These are phyloP conservation scores for Tiliacea aurago DNA, from an alignment of 2,888 invertebrate species.

Conservation along the genomic window DNA sequence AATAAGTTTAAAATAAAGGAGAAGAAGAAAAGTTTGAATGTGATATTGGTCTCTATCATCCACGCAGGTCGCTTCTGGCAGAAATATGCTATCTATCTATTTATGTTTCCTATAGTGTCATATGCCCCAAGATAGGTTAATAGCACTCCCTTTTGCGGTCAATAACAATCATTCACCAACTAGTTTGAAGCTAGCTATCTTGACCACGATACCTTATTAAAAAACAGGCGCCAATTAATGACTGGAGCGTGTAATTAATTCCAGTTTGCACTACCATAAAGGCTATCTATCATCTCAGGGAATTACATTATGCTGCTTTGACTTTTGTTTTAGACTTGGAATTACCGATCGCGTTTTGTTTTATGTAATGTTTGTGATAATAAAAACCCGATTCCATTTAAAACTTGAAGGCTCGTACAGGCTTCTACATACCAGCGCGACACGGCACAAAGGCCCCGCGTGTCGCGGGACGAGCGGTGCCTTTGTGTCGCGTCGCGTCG, in stretches of 20 bases:
- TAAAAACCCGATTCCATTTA: background rate
- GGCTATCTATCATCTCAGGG: constrained; percentile 42
- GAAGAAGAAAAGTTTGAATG: background rate
- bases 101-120: background rate
- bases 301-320: constrained; percentile 7
- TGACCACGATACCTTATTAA: constrained; percentile 43
- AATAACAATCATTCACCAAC: too few relatives aligned
- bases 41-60: background rate
- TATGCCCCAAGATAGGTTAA: constrained; percentile 15
- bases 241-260: constrained; percentile 45
- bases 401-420: too few relatives aligned
- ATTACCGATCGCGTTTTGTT: constrained; percentile 27
- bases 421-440: too few relatives aligned
- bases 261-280: constrained; percentile 25
- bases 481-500: too few relatives aligned
- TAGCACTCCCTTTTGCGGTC: background rate
- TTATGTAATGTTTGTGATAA: constrained; percentile 14
- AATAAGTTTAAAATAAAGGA: background rate
- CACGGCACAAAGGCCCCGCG: too few relatives aligned
- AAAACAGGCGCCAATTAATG: constrained; percentile 49
- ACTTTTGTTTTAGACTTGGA: constrained; percentile 17
- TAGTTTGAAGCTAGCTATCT: constrained; percentile 12
- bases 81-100: background rate
- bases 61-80: background rate
- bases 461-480: too few relatives aligned